Evolutionary conservation across 2,797 vertebrate genomes (phyloP), one percentile per base, ranked within the genome.

Genomic region (Sebastes miniatus): DNA sequence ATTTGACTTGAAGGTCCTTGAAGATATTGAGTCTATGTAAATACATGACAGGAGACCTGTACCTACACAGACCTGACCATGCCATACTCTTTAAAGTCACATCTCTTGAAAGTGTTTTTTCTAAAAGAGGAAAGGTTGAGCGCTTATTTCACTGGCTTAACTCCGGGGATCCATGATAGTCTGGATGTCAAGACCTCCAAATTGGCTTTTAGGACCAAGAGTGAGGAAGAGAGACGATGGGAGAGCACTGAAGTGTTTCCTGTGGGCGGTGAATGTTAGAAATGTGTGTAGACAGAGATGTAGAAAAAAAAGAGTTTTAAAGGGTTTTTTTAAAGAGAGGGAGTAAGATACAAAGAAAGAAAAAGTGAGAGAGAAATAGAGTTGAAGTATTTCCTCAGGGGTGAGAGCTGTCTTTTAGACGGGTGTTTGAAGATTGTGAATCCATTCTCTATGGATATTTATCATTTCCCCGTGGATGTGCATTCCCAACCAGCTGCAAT

Each of bases 381-480:
- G 81, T 79, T 82, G 69, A 84, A 83, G 84, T 80, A 80, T 91
- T 87, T 89, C 87, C 84, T 91, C 66, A 6, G 81, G 87, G 87
- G 74, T 69, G 71, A 85, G 72, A 73, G 69, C 82, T 85, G 87
- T 88, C 89, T 92, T 83, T 81, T 80, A 73, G 76, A 81, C 25
- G 67, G 57, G 63, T 83, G 87, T 92, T 89, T 91, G 81, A 91
- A 91, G 90, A 92, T 90, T 90, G 89, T 86, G 85, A 88, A 91
- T 87, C 85, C 73, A 76, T 78, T 88, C 87, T 90, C 86, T 79
- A 47, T 80, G 88, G 88, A 88, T 90, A 88, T 93, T 83, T 90
- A 91, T 90, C 83, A 87, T 87, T 89, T 87, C 83, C 85, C 87
- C 8, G 62, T 81, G 86, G 83, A 91, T 74, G 83, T 79, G 85